Evolutionary conservation across 2,113 vertebrate species (phyloP), one percentile per base, ranked within the genome.

Genomic region (Ramphastos sulfuratus): DNA sequence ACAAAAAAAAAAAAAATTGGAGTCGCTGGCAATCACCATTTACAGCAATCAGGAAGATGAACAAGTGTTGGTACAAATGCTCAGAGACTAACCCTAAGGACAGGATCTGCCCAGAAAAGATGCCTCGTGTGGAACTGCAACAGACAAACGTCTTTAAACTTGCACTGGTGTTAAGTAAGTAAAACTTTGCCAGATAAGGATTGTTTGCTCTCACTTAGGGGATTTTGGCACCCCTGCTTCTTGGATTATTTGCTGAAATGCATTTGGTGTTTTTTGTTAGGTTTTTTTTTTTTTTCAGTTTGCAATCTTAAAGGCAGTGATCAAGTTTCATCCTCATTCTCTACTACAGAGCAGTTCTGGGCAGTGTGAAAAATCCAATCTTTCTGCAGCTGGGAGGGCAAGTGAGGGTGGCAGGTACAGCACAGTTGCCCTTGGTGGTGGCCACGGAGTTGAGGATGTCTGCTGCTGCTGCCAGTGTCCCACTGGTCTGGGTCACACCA

Each of bases 211-310:
- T 92, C 87, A 75, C 75, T 90, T 83, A 88, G 65, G 91, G 83
- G 50, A 85, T 95, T 84, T 71, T 94, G 95, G 82, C 91, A 93
- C 72, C 79, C 39, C 15, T 64, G 65, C 54, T 91, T 75, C 44
- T 85, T 76, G 70, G 87, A 88, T 90, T 87, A 90, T 90, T 92
- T 93, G 86, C 83, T 89, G 94, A 93, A 94, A 89, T 94, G 84
- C 63, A 50, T 90, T 93, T 61, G 39, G 42, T 44, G 42, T 7
- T 44, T 44, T 14, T 44, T 44, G 42, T 15, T 44, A 10, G 44
- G 44, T 15, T 46, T 46, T 17, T 46, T 13, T 13, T 73, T 15
- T 76, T 87, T 75, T 82, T 79, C 85, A 71, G 72, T 80, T 90
- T 76, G 55, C 0, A 0, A 12, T 87, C 55, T 89, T 95, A 87